phyloP scores from a whole-genome alignment of 2,888 invertebrate species.

The Elmis aenea region DNA sequence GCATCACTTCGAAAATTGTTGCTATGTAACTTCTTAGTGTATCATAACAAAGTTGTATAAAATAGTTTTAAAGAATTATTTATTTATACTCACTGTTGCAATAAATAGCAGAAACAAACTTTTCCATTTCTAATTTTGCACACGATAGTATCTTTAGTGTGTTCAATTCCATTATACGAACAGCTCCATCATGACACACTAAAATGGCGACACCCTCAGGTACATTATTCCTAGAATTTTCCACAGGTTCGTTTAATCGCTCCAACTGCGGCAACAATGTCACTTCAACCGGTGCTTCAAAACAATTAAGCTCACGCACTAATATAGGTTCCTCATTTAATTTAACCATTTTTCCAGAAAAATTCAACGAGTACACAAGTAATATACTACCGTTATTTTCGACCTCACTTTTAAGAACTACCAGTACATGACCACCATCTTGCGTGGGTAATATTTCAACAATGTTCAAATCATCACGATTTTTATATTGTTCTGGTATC shows the following conservation, averaged over 20 bases:
- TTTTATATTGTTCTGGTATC: slow-evolving; percentile 50
- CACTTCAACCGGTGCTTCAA: slow-evolving; percentile 66
- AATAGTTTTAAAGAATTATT: no score
- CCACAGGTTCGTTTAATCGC: slow-evolving; percentile 19
- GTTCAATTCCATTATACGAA: slow-evolving; percentile 67
- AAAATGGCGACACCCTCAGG: slow-evolving; percentile 63
- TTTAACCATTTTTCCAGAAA: slow-evolving; percentile 48
- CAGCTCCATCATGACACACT: slow-evolving; percentile 69
- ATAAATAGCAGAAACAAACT: slow-evolving; percentile 77
- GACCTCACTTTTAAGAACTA: slow-evolving; percentile 47
- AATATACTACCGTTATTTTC: slow-evolving; percentile 45
- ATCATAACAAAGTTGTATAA: no score
- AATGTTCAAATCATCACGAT: slow-evolving; percentile 51
- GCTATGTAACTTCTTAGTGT: no score
- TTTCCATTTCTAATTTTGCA: slow-evolving; percentile 62
- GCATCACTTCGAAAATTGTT: no score
- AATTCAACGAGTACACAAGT: slow-evolving; percentile 54
- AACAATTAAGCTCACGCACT: slow-evolving; percentile 56
- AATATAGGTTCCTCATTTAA: slow-evolving; percentile 58
- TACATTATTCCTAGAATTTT: slow-evolving; percentile 15
- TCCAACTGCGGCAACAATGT: slow-evolving; percentile 59
- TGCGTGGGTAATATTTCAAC: slow-evolving; percentile 64
- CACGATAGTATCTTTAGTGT: slow-evolving; percentile 65
- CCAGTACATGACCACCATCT: slow-evolving; percentile 64
- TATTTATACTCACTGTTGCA: slow-evolving; percentile 70